These are phyloP conservation scores for Cenopis cana DNA, from an alignment of 2,888 invertebrate species.

Conservation along the genomic window DNA sequence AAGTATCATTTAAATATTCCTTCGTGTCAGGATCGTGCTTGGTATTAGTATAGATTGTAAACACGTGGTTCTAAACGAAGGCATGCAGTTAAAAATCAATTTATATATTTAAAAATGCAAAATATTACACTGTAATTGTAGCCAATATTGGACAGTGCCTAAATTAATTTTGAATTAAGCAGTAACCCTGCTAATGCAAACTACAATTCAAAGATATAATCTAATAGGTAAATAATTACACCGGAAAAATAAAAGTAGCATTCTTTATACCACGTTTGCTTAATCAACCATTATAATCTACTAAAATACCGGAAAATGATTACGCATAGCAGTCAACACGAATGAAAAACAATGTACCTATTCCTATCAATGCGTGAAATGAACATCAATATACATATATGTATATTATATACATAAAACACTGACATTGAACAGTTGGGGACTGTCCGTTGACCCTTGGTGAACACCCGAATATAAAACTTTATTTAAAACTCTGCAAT, in stretches of 20 bases:
- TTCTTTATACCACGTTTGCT: neutral
- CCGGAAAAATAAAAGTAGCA: neutral
- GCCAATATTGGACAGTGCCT: neutral
- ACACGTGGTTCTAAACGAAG: neutral
- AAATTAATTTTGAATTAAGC: too few species aligned
- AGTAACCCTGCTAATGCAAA: too few species aligned
- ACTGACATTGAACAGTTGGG: too few species aligned
- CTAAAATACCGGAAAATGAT: slow-evolving; percentile 21
- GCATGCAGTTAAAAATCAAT: neutral
- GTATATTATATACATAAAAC: too few species aligned
- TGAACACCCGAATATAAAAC: too few species aligned
- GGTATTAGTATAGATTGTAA: neutral
- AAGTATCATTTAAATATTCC: too few species aligned
- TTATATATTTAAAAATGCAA: neutral
- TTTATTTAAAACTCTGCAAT: too few species aligned
- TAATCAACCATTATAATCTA: slow-evolving; percentile 16
- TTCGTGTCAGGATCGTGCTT: neutral
- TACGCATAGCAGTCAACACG: slow-evolving; percentile 7
- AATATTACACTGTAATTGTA: too few species aligned
- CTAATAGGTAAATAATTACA: slow-evolving; percentile 3
- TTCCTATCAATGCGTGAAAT: neutral
- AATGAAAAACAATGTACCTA: neutral
- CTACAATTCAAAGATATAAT: slow-evolving; percentile 7
- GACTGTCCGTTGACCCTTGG: too few species aligned
- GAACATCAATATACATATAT: slow-evolving; percentile 14